These are phyloP conservation scores for Nyctibius bracteatus DNA, from an alignment of 2,113 vertebrate species.

Conservation along the genomic window DNA sequence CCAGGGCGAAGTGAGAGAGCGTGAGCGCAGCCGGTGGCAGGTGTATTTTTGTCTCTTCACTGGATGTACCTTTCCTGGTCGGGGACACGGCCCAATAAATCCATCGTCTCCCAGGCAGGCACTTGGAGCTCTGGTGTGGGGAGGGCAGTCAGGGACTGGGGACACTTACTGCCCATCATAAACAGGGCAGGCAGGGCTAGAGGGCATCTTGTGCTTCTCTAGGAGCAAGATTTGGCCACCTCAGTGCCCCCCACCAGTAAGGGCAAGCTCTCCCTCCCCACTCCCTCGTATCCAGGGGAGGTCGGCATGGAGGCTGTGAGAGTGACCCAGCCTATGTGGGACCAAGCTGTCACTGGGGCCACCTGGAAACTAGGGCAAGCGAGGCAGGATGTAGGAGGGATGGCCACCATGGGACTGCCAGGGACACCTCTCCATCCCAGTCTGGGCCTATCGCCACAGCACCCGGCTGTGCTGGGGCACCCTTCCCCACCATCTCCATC, in stretches of 20 bases:
- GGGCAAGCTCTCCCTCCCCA: background rate
- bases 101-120: background rate
- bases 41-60: slow-evolving; percentile 54
- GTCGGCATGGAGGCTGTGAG: background rate
- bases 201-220: background rate
- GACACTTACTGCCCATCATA: background rate
- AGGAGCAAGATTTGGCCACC: background rate
- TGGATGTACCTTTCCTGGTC: slow-evolving; percentile 49
- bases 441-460: background rate
- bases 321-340: background rate
- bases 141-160: background rate
- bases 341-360: background rate
- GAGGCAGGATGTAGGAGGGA: background rate
- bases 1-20: background rate
- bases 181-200: background rate
- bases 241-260: background rate
- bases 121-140: background rate
- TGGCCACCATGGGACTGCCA: background rate
- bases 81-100: slow-evolving; percentile 47
- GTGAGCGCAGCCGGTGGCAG: fast-evolving
- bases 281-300: background rate
- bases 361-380: background rate
- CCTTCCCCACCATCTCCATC: background rate
- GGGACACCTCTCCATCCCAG: background rate
- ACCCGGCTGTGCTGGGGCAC: background rate